phyloP scores from a whole-genome alignment of 2,113 vertebrate species.

The Poeciliopsis turrubarensis region DNA sequence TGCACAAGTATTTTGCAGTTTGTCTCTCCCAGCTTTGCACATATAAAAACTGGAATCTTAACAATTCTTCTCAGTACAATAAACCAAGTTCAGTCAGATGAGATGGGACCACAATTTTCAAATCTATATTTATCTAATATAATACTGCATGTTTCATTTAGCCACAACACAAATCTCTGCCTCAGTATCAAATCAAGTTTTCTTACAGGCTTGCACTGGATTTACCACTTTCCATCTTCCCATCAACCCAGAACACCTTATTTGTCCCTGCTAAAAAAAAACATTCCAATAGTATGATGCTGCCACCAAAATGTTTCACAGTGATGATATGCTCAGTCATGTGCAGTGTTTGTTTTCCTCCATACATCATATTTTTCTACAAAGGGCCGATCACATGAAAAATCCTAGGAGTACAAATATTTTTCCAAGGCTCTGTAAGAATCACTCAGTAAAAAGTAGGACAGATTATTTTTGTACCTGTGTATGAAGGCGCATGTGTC shows the following conservation, averaged over 20 bases:
- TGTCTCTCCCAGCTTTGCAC: no score
- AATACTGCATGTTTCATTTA: not conserved
- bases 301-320: not conserved
- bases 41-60: no score
- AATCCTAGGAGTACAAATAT: not conserved
- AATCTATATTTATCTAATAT: not conserved
- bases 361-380: not conserved
- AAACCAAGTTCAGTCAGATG: not conserved
- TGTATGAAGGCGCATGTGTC: constrained; percentile 69
- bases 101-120: not conserved
- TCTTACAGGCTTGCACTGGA: not conserved
- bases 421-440: not conserved
- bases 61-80: not conserved
- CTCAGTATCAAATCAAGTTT: not conserved
- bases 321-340: not conserved
- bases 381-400: not conserved
- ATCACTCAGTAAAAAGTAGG: not conserved
- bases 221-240: not conserved
- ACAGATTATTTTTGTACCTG: constrained; percentile 43
- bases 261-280: not conserved
- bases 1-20: no score
- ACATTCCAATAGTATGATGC: not conserved
- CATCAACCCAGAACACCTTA: not conserved
- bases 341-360: not conserved
- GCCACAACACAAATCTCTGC: not conserved